Percentiles rank a stretch among this genome's conserved stretches.
Evolutionary conservation across 2,113 vertebrate species (phyloP).

Genomic region (Saccopteryx bilineata): DNA sequence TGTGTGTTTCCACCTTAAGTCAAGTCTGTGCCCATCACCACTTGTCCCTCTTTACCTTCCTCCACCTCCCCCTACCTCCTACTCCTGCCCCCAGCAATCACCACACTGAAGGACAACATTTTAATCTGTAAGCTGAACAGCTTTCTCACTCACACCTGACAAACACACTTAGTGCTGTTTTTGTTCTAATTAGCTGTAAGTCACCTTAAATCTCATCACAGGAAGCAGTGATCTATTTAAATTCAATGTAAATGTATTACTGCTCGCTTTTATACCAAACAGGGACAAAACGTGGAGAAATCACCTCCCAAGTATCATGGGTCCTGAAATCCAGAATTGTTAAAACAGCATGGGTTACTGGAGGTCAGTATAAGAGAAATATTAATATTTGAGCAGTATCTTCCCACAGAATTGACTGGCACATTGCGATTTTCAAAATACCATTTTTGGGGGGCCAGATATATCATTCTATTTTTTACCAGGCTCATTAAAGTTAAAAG

Average conservation of each 20-base stretch:
- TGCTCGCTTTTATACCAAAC: not conserved
- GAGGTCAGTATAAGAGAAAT: conserved; percentile 40
- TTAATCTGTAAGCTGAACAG: not conserved
- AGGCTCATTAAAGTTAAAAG: conserved; percentile 14
- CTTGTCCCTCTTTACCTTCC: too few relatives aligned
- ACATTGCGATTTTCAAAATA: conserved; percentile 17
- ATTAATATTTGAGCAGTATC: not conserved
- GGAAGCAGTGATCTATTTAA: conserved; percentile 72
- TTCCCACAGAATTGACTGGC: not conserved
- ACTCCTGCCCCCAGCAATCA: too few relatives aligned
- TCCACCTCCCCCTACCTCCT: too few relatives aligned
- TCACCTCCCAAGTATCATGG: not conserved
- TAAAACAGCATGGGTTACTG: not conserved
- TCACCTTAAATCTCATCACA: conserved; percentile 70
- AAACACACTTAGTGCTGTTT: conserved; percentile 57
- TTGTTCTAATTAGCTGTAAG: conserved; percentile 65
- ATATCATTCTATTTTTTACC: conserved; percentile 43
- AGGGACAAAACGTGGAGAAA: not conserved
- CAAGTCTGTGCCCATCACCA: too few relatives aligned
- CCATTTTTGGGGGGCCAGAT: not conserved
- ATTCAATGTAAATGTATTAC: conserved; percentile 3
- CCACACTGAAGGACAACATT: not conserved
- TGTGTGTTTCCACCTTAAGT: too few relatives aligned
- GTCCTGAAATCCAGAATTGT: conserved; percentile 34
- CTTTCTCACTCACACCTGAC: conserved; percentile 11